Base-by-base conservation (phyloP, 1,140 invertebrate genomes). In the Drosophila jambulina region DNA sequence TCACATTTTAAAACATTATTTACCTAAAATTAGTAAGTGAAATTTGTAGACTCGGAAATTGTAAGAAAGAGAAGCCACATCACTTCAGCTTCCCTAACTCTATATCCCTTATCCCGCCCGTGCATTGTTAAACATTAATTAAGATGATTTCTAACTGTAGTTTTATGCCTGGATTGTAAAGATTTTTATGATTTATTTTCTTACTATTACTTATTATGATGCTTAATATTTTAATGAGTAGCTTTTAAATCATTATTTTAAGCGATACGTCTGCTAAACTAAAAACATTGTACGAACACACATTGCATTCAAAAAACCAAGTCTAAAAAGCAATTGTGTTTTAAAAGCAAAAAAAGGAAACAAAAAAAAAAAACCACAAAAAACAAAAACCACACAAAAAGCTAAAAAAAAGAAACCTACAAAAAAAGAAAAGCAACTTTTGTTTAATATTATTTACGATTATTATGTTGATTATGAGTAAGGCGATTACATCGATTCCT, bases 401-500 rank as follows among this genome's bases (percentile, higher is more conserved):
- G 63, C 43, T 21, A 62, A 63, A 68, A 74, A 58, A 74, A 78
- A 67, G 67, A 45, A 75, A 75, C 61, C 74, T 57, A 76, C 53
- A 56, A 67, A 76, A 76, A 60, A 76, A 76, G 46, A 38, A 72
- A 72, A 27, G 17, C 48, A 61, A 80, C 48, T 68, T 64, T 67
- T 67, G 56, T 67, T 70, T 70, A 48, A 80, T 75, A 49, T 54
- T 59, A 63, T 62, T 63, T 80, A 68, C 27, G 21, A 17, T 43
- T 59, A 68, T 17, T 23, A 23, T 54, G 32, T 36, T 56, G 34
- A 57, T 57, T 68, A 56, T 61, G 42, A 34, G 49, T 59, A 70
- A 48, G 51, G 53, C 53, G 53, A 12, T 46, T 34, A 68, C 78
- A 78, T 81, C 70, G 77, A 85, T 82, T 86, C 82, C 82, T 86